A percentile compares a stretch with the other conserved stretches of the same genome.
These are phyloP conservation scores for Vireo griseus DNA, from an alignment of 2,797 vertebrate genomes.

Conservation along the genomic window DNA sequence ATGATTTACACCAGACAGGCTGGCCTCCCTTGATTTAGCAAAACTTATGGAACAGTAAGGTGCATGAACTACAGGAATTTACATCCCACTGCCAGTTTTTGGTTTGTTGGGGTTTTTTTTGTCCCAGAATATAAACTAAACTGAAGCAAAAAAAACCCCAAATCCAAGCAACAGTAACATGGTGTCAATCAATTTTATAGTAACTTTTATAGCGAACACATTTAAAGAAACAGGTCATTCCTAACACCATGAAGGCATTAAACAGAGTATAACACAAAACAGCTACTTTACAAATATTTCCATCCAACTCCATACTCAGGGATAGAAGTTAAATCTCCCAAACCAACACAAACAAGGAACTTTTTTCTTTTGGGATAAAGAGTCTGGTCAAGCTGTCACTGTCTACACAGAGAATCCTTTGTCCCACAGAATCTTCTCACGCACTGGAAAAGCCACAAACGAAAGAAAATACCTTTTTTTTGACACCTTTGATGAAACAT, in stretches of 20 bases:
- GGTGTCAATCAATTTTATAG: conserved; percentile 22
- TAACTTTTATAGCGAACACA: not conserved
- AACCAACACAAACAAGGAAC: not conserved
- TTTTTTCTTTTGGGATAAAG: not conserved
- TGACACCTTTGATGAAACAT: not conserved
- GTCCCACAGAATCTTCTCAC: not conserved
- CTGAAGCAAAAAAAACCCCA: not conserved
- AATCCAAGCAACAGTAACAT: not conserved
- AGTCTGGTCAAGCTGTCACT: not conserved
- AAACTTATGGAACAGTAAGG: not conserved
- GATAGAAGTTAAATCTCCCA: not conserved
- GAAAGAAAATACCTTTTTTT: not conserved
- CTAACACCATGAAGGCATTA: not conserved
- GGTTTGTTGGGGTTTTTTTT: not conserved
- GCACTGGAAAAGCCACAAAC: not conserved
- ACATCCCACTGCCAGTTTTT: not conserved
- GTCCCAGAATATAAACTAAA: not conserved
- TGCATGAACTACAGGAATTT: not conserved
- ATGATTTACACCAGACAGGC: not conserved
- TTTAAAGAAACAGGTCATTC: not conserved
- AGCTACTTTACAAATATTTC: not conserved
- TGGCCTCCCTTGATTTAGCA: not conserved
- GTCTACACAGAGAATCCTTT: not conserved
- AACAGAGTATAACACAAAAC: not conserved
- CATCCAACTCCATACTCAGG: not conserved